Conservation (phyloP, 2,888 invertebrate species). For the Pammene fasciana region DNA sequence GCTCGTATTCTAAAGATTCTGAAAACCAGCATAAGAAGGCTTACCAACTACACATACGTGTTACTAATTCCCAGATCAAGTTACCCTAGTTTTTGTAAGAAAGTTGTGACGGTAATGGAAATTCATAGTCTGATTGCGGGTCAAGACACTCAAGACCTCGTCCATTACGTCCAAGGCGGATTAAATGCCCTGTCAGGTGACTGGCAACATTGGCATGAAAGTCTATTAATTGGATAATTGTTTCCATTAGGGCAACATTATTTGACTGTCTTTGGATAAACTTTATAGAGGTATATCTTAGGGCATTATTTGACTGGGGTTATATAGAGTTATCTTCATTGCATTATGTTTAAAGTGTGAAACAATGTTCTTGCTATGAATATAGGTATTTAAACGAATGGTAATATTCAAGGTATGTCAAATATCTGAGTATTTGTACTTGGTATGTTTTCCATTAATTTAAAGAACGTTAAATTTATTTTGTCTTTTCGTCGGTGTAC, state of each 20-base stretch:
- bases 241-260: slow-evolving; percentile 11
- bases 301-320: too few relatives aligned
- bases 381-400: too few relatives aligned
- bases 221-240: slow-evolving; percentile 29
- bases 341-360: too few relatives aligned
- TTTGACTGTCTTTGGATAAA: too few relatives aligned
- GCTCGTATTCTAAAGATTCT: not conserved
- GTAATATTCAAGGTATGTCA: not conserved
- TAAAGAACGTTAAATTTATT: too few relatives aligned
- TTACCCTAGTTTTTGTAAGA: not conserved
- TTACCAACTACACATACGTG: not conserved
- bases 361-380: too few relatives aligned
- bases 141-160: slow-evolving; percentile 43
- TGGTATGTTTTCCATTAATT: too few relatives aligned
- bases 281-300: too few relatives aligned
- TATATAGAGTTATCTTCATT: too few relatives aligned
- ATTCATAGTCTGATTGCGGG: slow-evolving; percentile 23
- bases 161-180: slow-evolving; percentile 51
- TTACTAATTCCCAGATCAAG: not conserved
- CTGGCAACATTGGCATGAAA: slow-evolving; percentile 38
- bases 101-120: not conserved
- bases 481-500: too few relatives aligned
- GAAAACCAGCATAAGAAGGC: not conserved
- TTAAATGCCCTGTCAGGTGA: slow-evolving; percentile 51
- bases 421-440: too few relatives aligned